These are phyloP conservation scores for Zygaena filipendulae DNA, from an alignment of 2,888 invertebrate genomes.

Conservation along the genomic window DNA sequence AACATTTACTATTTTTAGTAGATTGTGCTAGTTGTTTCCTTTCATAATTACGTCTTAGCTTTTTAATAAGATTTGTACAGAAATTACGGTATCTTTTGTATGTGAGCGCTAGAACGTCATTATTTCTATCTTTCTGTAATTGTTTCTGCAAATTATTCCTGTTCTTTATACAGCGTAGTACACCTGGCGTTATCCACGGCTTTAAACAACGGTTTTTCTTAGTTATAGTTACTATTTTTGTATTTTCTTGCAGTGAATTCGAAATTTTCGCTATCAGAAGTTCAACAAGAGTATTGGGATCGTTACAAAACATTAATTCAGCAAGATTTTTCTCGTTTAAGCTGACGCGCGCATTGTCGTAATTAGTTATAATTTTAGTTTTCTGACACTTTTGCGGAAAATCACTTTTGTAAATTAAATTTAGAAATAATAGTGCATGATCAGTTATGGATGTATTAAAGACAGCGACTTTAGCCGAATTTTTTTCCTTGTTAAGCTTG, in stretches of 20 bases:
- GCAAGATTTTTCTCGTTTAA: not conserved
- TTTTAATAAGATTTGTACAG: conserved; percentile 11
- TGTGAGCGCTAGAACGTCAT: conserved; percentile 5
- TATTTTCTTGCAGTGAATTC: conserved; percentile 1
- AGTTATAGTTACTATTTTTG: conserved; percentile 1
- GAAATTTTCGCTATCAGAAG: conserved; percentile 1
- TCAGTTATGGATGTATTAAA: conserved; percentile 11
- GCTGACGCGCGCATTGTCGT: conserved; percentile 1
- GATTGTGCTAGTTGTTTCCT: conserved; percentile 3
- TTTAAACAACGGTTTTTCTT: conserved; percentile 6
- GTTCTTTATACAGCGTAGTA: conserved; percentile 6
- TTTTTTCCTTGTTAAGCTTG: conserved; percentile 10
- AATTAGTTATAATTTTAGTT: conserved; percentile 6
- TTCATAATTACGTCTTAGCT: conserved; percentile 11
- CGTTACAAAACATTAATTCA: not conserved
- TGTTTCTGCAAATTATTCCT: conserved; percentile 7
- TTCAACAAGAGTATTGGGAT: conserved; percentile 3
- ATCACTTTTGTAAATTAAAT: conserved; percentile 2
- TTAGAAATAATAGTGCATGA: conserved; percentile 7
- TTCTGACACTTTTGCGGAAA: conserved; percentile 1
- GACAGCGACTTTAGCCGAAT: conserved; percentile 8
- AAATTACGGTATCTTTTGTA: conserved; percentile 8
- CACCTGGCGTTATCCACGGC: conserved; percentile 10
- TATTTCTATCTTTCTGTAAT: not conserved
- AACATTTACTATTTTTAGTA: conserved; percentile 5